Evolutionary conservation across 2,797 vertebrate species (phyloP), one percentile per base, ranked within the genome.

Genomic region (Phrynocephalus guinanensis): DNA sequence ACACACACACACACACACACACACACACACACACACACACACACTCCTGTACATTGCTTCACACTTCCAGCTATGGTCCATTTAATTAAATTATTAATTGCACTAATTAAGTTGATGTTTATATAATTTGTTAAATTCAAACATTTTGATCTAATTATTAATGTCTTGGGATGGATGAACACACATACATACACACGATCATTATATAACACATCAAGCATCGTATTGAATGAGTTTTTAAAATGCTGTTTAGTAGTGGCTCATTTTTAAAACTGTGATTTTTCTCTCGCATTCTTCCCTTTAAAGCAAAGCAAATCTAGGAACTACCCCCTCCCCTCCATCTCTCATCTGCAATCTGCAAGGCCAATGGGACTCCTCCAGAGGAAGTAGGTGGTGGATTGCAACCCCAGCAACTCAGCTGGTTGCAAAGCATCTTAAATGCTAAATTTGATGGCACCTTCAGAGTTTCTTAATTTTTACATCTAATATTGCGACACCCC

Each of bases 401-500:
- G 89, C 86, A 75, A 60, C 63, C 77, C 9, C 3, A 1, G 90
- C 91, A 93, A 84, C n/a, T 1, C 85, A 92, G 89, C 82, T 95
- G 88, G 90, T 93, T 85, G 66, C 91, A 93, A 94, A 73, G 92
- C 86, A 93, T 91, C 85, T 91, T 93, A 93, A 96, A 95, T 91
- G 90, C 89, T 93, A 93, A 93, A 94, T 95, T 92, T 96, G 94
- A 94, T 93, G 91, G 86, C 87, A 94, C 94, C 93, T 93, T 96
- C 95, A 87, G 90, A 79, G 93, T 86, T 95, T 92, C 93, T 94
- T 95, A 92, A 89, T 95, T 96, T 96, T 95, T 90, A 87, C 91
- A 91, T 95, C 93, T 93, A 83, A 94, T 95, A 96, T 96, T 97
- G 96, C 94, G 89, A 95, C 92, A 93, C 89, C 92, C 95, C 93